Evolutionary conservation across 2,113 vertebrate genomes (phyloP).

Genomic region (Pseudopodoces humilis): DNA sequence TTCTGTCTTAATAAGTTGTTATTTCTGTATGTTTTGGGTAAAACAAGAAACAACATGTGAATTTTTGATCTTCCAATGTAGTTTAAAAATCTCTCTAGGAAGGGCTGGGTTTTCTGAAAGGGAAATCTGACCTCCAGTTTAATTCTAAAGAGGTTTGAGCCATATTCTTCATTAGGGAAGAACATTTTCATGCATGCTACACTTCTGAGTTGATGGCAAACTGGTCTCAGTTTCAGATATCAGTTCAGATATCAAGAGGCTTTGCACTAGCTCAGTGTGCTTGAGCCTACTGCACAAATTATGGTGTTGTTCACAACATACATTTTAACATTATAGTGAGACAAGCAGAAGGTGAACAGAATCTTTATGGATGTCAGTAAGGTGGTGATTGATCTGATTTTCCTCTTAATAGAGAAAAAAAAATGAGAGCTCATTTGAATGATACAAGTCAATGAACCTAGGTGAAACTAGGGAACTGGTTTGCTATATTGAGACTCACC

Average conservation of each 20-base stretch:
- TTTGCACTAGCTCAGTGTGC: neutral
- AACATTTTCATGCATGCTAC: neutral
- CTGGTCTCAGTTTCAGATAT: neutral
- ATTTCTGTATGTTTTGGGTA: neutral
- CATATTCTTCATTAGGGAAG: neutral
- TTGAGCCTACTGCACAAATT: neutral
- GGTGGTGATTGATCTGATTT: neutral
- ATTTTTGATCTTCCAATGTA: neutral
- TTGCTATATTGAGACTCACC: neutral
- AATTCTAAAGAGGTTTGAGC: constrained; percentile 19
- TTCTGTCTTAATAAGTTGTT: neutral
- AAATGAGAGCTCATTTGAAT: neutral
- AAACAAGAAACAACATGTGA: constrained; percentile 1
- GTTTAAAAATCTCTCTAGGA: neutral
- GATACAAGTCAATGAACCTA: neutral
- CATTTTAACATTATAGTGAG: neutral
- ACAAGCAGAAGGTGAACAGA: neutral
- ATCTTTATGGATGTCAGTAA: neutral
- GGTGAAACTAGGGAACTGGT: neutral
- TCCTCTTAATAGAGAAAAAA: neutral
- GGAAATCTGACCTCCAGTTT: constrained; percentile 42
- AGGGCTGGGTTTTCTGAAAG: neutral
- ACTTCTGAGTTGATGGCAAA: constrained; percentile 24
- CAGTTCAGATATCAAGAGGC: neutral
- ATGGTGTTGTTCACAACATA: neutral